Evolutionary conservation across 2,797 vertebrate species (phyloP).

Genomic region (Apogon talboti): DNA sequence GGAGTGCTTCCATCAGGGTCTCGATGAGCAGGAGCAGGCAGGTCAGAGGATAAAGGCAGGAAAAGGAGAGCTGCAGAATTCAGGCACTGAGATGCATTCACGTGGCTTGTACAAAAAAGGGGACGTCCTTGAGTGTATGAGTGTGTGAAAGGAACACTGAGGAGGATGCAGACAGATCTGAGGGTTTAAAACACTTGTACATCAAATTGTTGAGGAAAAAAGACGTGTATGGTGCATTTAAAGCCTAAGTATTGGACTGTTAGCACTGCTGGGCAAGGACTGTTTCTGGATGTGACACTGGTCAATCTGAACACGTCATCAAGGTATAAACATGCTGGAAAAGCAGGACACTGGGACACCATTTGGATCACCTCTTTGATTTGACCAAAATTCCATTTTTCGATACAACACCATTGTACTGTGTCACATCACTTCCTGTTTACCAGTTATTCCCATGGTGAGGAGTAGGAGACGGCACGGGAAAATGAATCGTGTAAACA

Average conservation of each 20-base stretch:
- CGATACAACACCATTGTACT: slow-evolving; percentile 70
- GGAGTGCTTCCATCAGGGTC: slow-evolving; percentile 14
- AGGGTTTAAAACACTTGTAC: slow-evolving; percentile 17
- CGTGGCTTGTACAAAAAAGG: slow-evolving; percentile 1
- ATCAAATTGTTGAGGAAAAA: slow-evolving; percentile 4
- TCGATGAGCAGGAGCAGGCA: slow-evolving; percentile 20
- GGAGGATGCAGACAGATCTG: slow-evolving; percentile 17
- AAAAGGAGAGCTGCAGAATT: slow-evolving; percentile 6
- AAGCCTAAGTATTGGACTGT: slow-evolving; percentile 6
- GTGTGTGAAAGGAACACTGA: slow-evolving; percentile 3
- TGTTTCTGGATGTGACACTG: slow-evolving; percentile 17
- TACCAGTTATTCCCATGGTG: slow-evolving; percentile 58
- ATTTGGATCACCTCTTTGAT: slow-evolving; percentile 37
- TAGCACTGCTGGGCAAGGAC: slow-evolving; percentile 4
- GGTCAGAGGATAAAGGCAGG: slow-evolving; percentile 34
- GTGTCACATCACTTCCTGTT: slow-evolving; percentile 72
- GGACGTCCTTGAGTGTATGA: background rate
- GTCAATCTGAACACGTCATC: slow-evolving; percentile 15
- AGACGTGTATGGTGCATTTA: background rate
- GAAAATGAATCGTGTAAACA: slow-evolving; percentile 43
- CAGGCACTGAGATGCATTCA: slow-evolving; percentile 26
- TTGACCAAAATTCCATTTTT: slow-evolving; percentile 77
- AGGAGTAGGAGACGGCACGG: slow-evolving; percentile 40
- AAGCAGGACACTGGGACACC: slow-evolving; percentile 33
- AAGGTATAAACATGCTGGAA: slow-evolving; percentile 54